Percentiles rank a stretch among this genome's conserved stretches.
Conservation (phyloP, 64 coral and sea anemone genomes). For the Pachyseris speciosa region DNA sequence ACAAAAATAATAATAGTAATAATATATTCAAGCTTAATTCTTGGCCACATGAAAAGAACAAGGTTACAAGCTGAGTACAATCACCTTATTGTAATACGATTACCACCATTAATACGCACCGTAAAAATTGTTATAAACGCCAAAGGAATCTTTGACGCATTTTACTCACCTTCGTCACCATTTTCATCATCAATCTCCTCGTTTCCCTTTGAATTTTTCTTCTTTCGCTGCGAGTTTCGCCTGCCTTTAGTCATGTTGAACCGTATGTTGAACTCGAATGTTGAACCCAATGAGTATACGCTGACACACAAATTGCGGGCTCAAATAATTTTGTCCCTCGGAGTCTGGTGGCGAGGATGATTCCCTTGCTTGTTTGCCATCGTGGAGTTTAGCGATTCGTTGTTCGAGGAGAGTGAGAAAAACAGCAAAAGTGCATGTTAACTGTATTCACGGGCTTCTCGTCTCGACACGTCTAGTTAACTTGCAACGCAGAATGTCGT, state of each 20-base stretch:
- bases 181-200: slow-evolving; percentile 11
- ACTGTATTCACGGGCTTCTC: background rate
- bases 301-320: background rate
- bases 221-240: slow-evolving; percentile 9
- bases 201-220: background rate
- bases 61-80: background rate
- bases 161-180: background rate
- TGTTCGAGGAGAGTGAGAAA: background rate
- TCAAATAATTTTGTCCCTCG: background rate
- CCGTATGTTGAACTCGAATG: no score
- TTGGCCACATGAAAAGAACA: background rate
- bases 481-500: background rate
- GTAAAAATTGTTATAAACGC: background rate
- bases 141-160: background rate
- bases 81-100: background rate
- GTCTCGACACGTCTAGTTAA: slow-evolving; percentile 28
- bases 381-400: slow-evolving; percentile 48
- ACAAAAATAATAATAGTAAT: no score
- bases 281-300: background rate
- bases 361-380: background rate
- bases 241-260: slow-evolving; percentile 10
- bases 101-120: no score
- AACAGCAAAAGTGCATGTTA: background rate
- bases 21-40: background rate
- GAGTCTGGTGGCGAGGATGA: slow-evolving; percentile 10